These are phyloP conservation scores for Caenorhabditis sp. DNA, from an alignment of 2,888 invertebrate genomes.

Conservation along the genomic window DNA sequence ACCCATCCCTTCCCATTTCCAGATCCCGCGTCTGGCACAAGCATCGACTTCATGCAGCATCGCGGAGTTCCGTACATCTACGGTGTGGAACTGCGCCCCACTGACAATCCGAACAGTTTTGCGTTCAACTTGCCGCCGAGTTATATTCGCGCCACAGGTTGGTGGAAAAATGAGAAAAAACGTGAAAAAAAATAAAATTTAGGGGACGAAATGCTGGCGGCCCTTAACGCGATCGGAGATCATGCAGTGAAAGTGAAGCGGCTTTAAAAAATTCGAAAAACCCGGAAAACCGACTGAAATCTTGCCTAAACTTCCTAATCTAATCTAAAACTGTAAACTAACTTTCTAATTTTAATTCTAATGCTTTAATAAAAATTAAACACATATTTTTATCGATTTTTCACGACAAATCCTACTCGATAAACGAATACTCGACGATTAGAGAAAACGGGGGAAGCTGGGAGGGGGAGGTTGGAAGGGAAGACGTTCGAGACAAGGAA, in stretches of 20 bases:
- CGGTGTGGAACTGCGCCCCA: constrained; percentile 78
- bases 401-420: constrained; percentile 10
- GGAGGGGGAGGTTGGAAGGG: neutral
- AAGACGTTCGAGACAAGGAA: constrained; percentile 22
- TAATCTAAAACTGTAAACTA: neutral
- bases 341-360: constrained; percentile 1
- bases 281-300: neutral
- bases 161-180: neutral
- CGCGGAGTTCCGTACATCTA: constrained; percentile 81
- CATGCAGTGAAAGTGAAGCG: constrained; percentile 69
- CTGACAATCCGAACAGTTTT: constrained; percentile 69
- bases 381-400: neutral
- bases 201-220: constrained; percentile 76
- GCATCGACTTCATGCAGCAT: constrained; percentile 81
- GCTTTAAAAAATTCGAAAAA: constrained; percentile 54
- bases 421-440: constrained; percentile 11
- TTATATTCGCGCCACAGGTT: constrained; percentile 73
- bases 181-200: neutral
- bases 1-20: constrained; percentile 36
- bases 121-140: constrained; percentile 77
- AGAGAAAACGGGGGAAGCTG: neutral
- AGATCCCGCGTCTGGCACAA: constrained; percentile 82
- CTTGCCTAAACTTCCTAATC: constrained; percentile 15
- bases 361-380: neutral
- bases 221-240: constrained; percentile 70